A percentile compares a stretch with the other conserved stretches of the same genome.
phyloP scores from a whole-genome alignment of 2,113 vertebrate species.

The Ursus arctos region DNA sequence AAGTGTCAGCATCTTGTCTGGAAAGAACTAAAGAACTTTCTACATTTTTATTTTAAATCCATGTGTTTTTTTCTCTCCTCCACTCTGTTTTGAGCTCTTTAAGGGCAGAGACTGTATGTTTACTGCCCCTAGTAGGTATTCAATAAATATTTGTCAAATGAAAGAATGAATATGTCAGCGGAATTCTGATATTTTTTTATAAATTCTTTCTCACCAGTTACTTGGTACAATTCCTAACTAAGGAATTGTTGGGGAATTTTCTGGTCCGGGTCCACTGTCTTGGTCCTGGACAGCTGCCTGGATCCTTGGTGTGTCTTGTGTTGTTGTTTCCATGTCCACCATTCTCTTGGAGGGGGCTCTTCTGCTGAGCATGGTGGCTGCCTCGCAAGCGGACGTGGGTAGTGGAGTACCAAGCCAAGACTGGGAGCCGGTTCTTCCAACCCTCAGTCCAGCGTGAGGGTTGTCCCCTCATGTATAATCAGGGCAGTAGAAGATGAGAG shows the following conservation, averaged over 20 bases:
- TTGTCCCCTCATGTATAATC: not conserved
- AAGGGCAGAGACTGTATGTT: not conserved
- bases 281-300: not conserved
- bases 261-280: not conserved
- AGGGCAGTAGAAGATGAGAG: not conserved
- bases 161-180: not conserved
- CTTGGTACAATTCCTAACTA: not conserved
- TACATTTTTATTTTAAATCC: not conserved
- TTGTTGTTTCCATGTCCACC: not conserved
- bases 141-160: not conserved
- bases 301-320: not conserved
- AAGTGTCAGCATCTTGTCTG: not conserved
- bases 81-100: not conserved
- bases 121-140: not conserved
- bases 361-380: not conserved
- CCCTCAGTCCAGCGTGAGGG: not conserved
- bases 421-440: not conserved
- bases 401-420: not conserved
- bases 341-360: not conserved
- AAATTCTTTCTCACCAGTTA: not conserved
- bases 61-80: not conserved
- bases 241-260: not conserved
- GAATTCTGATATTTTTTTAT: not conserved
- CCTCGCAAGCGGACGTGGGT: not conserved
- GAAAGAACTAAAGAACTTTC: slow-evolving; percentile 5